These are phyloP conservation scores for Semotilus atromaculatus DNA, from an alignment of 2,797 vertebrate genomes.

Conservation along the genomic window DNA sequence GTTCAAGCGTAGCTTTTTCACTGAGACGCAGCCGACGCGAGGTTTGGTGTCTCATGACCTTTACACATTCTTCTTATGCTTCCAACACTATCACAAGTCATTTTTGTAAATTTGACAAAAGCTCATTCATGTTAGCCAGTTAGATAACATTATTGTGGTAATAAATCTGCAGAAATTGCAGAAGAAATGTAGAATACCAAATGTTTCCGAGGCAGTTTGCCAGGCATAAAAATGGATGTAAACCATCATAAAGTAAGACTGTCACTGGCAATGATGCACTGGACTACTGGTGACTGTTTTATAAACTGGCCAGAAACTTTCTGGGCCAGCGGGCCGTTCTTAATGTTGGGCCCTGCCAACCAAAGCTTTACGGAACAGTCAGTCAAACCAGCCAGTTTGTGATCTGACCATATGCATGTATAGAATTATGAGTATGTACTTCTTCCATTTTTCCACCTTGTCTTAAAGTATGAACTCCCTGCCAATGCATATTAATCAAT, in stretches of 20 bases:
- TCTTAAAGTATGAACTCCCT: slow-evolving; percentile 61
- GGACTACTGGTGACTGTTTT: background rate
- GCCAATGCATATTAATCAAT: slow-evolving; percentile 77
- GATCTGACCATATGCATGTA: slow-evolving; percentile 69
- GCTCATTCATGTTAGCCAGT: background rate
- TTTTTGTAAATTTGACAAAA: background rate
- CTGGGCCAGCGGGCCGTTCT: background rate
- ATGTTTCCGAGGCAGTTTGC: background rate
- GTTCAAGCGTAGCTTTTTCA: background rate
- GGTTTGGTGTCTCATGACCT: background rate
- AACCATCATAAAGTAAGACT: background rate
- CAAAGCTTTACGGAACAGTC: slow-evolving; percentile 66
- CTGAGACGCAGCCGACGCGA: background rate
- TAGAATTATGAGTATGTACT: slow-evolving; percentile 34
- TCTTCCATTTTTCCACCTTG: slow-evolving; percentile 17
- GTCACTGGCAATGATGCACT: background rate
- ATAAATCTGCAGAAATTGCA: background rate
- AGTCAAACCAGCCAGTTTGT: slow-evolving; percentile 71
- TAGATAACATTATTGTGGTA: background rate
- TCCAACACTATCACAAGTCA: background rate
- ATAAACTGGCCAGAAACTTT: background rate
- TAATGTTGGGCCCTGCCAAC: background rate
- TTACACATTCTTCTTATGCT: background rate
- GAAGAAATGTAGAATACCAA: background rate
- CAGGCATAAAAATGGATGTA: background rate